A percentile compares a stretch with the other conserved stretches of the same genome.
These are phyloP conservation scores for Chlorospingus flavigularis DNA, from an alignment of 2,797 vertebrate species.

Conservation along the genomic window DNA sequence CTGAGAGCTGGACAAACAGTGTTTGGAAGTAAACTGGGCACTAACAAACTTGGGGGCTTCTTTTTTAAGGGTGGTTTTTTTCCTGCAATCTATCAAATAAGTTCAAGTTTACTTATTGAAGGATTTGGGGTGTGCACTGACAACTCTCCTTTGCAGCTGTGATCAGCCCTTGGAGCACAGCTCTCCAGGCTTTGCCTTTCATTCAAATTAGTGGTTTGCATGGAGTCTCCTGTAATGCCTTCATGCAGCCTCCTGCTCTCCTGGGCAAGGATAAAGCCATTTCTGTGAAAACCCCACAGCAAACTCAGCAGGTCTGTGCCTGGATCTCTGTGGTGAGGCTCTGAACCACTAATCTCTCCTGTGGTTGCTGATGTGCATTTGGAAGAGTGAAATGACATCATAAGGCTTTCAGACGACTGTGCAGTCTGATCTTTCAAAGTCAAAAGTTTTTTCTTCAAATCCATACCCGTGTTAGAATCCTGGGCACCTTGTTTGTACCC, in stretches of 20 bases:
- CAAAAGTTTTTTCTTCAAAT: neutral
- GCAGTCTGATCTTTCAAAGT: neutral
- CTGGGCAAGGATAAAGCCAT: neutral
- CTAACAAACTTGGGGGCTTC: neutral
- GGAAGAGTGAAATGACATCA: constrained; percentile 5
- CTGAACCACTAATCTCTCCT: neutral
- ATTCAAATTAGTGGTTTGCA: neutral
- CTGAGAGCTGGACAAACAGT: neutral
- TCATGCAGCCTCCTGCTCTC: neutral
- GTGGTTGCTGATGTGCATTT: neutral
- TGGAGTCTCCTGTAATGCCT: neutral
- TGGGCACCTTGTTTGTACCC: neutral
- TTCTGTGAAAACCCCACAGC: neutral
- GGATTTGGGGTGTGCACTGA: neutral
- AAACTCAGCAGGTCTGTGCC: neutral
- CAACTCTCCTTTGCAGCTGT: neutral
- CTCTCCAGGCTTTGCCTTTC: neutral
- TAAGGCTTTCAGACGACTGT: neutral
- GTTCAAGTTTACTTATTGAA: neutral
- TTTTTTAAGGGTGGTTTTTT: accelerated
- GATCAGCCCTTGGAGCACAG: neutral
- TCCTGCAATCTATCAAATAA: neutral
- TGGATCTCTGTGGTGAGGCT: neutral
- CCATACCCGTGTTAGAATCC: neutral
- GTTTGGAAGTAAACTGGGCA: neutral